Base-by-base conservation (phyloP, 2,797 vertebrate genomes). In the Holocentrus rufus region DNA sequence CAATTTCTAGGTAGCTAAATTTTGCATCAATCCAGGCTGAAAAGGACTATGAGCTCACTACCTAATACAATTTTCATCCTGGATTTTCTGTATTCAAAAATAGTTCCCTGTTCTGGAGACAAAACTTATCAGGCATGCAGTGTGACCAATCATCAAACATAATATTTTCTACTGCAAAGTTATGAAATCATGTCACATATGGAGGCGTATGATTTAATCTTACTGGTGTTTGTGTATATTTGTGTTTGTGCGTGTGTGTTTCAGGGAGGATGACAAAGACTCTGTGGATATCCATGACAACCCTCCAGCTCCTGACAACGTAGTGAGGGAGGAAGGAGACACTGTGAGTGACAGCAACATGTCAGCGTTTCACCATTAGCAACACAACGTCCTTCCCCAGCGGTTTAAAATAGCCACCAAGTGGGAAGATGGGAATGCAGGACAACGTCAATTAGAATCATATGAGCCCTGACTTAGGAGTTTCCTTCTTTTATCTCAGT, bases 241-340 rank as follows among this genome's bases (percentile, higher is more conserved):
- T 25, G 36, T 56, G 64, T 66, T n/a, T 54, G 63, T 65, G 27
- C 39, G 22, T 66, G 22, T 61, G 54, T 11, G 18, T 70, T 44
- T 42, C 76, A 98, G 96, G 86, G 96, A 98, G 89, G 97, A 96
- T 17, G 97, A 98, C 90, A 98, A 97, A 88, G 94, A 97, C 80
- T 95, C 95, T 17, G 86, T 95, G 83, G 96, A 97, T 83, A 90
- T 97, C 42, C 93, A 96, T 67, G 95, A 95, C 89, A 94, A 95
- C 54, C 94, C 96, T 65, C 95, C 96, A 31, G 92, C 88, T 46
- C 91, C 95, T 76, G 94, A 95, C 81, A 94, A 93, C 66, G 91
- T 95, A 60, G 94, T 94, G 85, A 94, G 87, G 90, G 96, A 93
- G 82, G 92, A 94, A 0, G 93, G 92, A 75, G 93, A 94, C 63